Evolutionary conservation across 1,140 invertebrate genomes (phyloP).

Genomic region (Sitophilus oryzae): DNA sequence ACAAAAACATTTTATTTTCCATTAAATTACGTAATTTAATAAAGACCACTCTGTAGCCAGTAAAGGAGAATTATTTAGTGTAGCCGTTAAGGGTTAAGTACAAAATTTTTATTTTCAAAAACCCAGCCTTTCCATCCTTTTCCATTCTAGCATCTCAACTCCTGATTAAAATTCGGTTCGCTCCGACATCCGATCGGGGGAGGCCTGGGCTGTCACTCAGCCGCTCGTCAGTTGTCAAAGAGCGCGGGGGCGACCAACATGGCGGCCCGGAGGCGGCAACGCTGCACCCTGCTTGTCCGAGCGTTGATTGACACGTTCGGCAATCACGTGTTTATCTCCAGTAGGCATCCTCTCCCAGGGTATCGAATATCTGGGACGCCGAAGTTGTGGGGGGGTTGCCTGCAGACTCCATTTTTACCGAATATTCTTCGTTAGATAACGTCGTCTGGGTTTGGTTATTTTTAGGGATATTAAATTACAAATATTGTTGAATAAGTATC

Average conservation of each 20-base stretch:
- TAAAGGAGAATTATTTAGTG: too few species aligned
- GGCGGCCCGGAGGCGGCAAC: too few species aligned
- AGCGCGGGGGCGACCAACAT: slow-evolving; percentile 32
- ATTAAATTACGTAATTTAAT: too few species aligned
- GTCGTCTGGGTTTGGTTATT: slow-evolving; percentile 14
- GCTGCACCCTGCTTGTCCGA: slow-evolving; percentile 34
- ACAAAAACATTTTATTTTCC: too few species aligned
- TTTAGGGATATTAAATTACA: too few species aligned
- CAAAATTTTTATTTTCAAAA: too few species aligned
- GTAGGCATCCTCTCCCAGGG: slow-evolving; percentile 35
- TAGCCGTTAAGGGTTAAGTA: too few species aligned
- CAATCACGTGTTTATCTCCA: slow-evolving; percentile 38
- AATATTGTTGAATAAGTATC: too few species aligned
- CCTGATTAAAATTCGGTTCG: background rate
- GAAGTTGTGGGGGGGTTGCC: slow-evolving; percentile 11
- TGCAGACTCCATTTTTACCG: slow-evolving; percentile 28
- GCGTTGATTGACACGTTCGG: slow-evolving; percentile 39
- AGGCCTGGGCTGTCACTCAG: slow-evolving; percentile 35
- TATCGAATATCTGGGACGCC: slow-evolving; percentile 35
- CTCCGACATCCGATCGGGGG: slow-evolving; percentile 36
- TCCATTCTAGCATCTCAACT: background rate
- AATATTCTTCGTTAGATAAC: slow-evolving; percentile 30
- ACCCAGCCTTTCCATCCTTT: too few species aligned
- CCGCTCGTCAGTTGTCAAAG: slow-evolving; percentile 36
- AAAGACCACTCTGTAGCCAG: too few species aligned